Evolutionary conservation across 2,797 vertebrate genomes (phyloP).

Genomic region (Pagetopsis macropterus): DNA sequence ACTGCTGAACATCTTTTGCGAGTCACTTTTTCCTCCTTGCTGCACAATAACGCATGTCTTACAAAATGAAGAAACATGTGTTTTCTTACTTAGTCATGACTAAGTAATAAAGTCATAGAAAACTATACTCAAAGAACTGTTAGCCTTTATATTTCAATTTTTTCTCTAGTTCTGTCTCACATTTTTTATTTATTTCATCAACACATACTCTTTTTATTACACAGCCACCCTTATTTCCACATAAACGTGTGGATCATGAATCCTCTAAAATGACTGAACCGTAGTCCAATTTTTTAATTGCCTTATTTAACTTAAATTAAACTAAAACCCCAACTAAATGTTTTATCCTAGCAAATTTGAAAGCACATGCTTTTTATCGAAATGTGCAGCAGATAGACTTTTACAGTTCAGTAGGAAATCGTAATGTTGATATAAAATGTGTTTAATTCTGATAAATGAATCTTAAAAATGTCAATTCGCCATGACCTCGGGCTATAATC

Average conservation of each 20-base stretch:
- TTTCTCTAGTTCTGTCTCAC: not conserved
- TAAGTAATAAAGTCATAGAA: not conserved
- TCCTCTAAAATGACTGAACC: not conserved
- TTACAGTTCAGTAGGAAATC: slow-evolving; percentile 22
- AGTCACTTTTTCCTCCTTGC: slow-evolving; percentile 5
- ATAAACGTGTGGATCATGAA: not conserved
- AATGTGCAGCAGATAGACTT: not conserved
- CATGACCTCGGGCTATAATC: not conserved
- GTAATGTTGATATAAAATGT: not conserved
- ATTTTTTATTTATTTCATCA: not conserved
- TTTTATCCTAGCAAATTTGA: not conserved
- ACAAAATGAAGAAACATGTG: not conserved
- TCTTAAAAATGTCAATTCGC: slow-evolving; percentile 12
- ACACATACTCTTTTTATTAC: not conserved
- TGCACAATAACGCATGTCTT: not conserved
- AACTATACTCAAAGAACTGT: not conserved
- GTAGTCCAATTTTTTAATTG: not conserved
- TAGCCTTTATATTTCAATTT: not conserved
- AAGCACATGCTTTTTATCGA: not conserved
- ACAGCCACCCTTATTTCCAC: not conserved
- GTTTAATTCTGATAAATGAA: slow-evolving; percentile 21
- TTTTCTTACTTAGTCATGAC: not conserved
- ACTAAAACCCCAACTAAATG: slow-evolving; percentile 3
- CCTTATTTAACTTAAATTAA: slow-evolving; percentile 8
- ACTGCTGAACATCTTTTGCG: slow-evolving; percentile 1